Percentiles rank a stretch among this genome's conserved stretches.
Evolutionary conservation across 2,797 vertebrate species (phyloP).

Genomic region (Prionace glauca): DNA sequence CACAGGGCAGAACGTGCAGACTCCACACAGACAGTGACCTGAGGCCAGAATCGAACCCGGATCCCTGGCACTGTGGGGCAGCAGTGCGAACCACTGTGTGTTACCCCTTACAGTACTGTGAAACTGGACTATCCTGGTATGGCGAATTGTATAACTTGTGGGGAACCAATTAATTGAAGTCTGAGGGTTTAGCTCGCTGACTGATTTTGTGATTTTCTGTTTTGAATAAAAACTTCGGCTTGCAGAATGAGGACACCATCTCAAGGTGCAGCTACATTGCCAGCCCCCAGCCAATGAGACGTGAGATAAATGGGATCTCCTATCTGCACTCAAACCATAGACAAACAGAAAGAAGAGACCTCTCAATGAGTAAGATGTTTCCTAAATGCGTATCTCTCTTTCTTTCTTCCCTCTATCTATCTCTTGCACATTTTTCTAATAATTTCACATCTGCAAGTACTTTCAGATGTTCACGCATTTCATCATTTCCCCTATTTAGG

Average conservation of each 20-base stretch:
- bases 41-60: no score
- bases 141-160: neutral
- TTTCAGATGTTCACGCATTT: neutral
- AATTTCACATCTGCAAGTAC: neutral
- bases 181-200: neutral
- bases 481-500: neutral
- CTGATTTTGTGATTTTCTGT: neutral
- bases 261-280: no score
- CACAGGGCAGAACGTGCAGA: no score
- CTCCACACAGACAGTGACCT: no score
- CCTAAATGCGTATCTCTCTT: conserved; percentile 32
- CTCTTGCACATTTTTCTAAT: neutral
- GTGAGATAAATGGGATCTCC: neutral
- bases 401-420: conserved; percentile 33
- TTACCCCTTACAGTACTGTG: neutral
- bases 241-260: neutral
- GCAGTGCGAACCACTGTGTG: no score
- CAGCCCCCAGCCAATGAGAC: neutral
- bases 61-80: no score
- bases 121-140: neutral
- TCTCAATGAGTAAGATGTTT: conserved; percentile 33
- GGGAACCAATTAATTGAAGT: neutral
- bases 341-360: neutral
- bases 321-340: neutral
- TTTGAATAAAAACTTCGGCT: neutral